Evolutionary conservation across 1,140 invertebrate genomes (phyloP).

Genomic region (Drosophila sulfurigaster): DNA sequence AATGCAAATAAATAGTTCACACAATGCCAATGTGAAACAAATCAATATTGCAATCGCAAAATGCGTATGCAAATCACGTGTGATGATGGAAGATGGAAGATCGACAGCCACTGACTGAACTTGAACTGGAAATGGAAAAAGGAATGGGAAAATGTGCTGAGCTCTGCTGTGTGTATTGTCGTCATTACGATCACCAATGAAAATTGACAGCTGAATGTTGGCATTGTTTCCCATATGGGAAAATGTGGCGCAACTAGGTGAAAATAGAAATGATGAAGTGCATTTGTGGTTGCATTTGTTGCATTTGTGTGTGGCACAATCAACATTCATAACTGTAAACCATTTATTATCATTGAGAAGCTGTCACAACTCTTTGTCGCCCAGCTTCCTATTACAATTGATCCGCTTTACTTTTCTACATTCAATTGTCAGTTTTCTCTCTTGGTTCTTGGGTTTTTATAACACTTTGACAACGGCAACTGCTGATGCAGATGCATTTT

Average conservation of each 20-base stretch:
- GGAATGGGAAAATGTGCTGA: conserved; percentile 9
- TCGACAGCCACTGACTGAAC: conserved; percentile 50
- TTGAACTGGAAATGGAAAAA: conserved; percentile 52
- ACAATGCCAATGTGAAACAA: conserved; percentile 31
- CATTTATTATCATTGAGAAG: conserved; percentile 32
- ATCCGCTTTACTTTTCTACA: conserved; percentile 18
- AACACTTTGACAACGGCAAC: conserved; percentile 43
- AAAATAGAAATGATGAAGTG: conserved; percentile 48
- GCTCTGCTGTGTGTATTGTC: not conserved
- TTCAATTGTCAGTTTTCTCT: conserved; percentile 10
- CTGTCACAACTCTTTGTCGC: conserved; percentile 27
- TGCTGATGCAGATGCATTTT: conserved; percentile 58
- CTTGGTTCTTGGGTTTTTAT: not conserved
- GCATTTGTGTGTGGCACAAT: not conserved
- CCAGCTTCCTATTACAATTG: conserved; percentile 31
- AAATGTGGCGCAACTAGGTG: conserved; percentile 44
- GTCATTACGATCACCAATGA: conserved; percentile 25
- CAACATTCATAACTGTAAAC: conserved; percentile 22
- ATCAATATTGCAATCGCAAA: conserved; percentile 46
- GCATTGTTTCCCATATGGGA: conserved; percentile 18
- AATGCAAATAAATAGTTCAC: conserved; percentile 65
- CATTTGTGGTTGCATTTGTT: conserved; percentile 12
- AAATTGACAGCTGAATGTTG: conserved; percentile 56
- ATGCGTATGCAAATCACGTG: conserved; percentile 70
- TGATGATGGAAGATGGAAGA: conserved; percentile 42